Evolutionary conservation across 2,797 vertebrate species (phyloP), one percentile per base, ranked within the genome.

Genomic region (Leuciscus waleckii): DNA sequence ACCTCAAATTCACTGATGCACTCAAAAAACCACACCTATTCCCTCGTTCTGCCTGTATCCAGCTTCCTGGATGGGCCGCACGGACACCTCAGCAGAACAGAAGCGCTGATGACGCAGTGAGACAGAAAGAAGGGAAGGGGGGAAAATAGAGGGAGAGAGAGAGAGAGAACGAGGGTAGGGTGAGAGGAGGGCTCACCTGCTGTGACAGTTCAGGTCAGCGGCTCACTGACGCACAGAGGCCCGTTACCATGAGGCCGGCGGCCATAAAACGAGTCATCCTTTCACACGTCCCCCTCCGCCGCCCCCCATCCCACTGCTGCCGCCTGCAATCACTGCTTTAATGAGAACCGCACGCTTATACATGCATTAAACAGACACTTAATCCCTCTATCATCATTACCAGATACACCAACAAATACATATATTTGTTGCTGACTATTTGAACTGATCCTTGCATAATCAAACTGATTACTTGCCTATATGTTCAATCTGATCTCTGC

Each of bases 251-350:
- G 87, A 87, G 87, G 87, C 86, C 70, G 79, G 73, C 35, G 19
- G 87, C 89, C 86, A 89, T 89, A 89, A 90, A 91, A 83, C 85
- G 75, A 90, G 81, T 90, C 88, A 91, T 89, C 89, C 87, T 87
- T 87, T 89, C 87, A 87, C 90, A 85, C 87, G 58, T 79, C 80
- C 63, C 85, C 84, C 84, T 85, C 80, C 77, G 9, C 73, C 49
- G 69, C 85, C 80, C 35, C 81, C 63, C 73, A 56, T 80, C 63
- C 46, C 81, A 82, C 81, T 78, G 81, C 74, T 83, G 84, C 86
- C 85, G 91, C 86, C 90, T 86, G 79, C 90, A 89, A 92, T 89
- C 88, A 83, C 85, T 79, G 82, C 74, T 81, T 89, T 91, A 91
- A 90, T 90, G 79, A 90, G 84, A 84, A 32, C 58, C 82, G 37